phyloP scores from a whole-genome alignment of 1,140 invertebrate genomes.

The Drosophila bocki region DNA sequence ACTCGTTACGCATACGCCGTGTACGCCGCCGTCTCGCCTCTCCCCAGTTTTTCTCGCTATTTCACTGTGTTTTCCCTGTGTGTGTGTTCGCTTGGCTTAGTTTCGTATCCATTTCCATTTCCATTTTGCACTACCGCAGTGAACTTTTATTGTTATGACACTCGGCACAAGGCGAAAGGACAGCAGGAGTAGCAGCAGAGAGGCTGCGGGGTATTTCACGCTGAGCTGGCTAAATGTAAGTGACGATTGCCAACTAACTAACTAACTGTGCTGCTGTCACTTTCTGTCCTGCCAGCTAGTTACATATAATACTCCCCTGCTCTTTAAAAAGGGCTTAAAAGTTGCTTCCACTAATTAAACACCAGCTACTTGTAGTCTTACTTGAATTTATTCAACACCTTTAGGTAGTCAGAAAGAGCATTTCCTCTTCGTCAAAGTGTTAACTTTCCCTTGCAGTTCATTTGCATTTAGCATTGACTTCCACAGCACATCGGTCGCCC shows the following conservation, averaged over 20 bases:
- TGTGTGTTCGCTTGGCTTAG: constrained; percentile 21
- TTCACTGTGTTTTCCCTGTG: constrained; percentile 2
- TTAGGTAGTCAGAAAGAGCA: not conserved
- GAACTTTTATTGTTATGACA: constrained; percentile 78
- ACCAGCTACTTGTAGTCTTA: too few species aligned
- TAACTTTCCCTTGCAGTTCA: constrained; percentile 32
- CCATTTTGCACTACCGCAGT: constrained; percentile 54
- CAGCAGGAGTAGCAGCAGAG: not conserved
- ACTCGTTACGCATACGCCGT: constrained; percentile 76
- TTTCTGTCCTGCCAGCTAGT: constrained; percentile 44
- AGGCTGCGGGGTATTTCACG: constrained; percentile 20
- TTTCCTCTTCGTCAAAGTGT: not conserved
- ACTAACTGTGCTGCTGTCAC: constrained; percentile 58
- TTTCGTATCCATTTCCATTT: constrained; percentile 55
- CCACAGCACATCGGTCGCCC: constrained; percentile 47
- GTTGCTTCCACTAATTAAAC: not conserved
- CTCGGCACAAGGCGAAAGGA: constrained; percentile 35
- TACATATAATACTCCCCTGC: constrained; percentile 19
- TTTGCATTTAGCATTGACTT: constrained; percentile 71
- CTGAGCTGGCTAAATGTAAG: constrained; percentile 42
- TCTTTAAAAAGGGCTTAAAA: not conserved
- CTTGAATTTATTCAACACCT: not conserved
- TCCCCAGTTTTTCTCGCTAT: not conserved
- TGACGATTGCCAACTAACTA: constrained; percentile 71
- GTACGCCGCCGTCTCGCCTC: not conserved